phyloP scores from a whole-genome alignment of 2,797 vertebrate genomes.

The Hylomyscus alleni region DNA sequence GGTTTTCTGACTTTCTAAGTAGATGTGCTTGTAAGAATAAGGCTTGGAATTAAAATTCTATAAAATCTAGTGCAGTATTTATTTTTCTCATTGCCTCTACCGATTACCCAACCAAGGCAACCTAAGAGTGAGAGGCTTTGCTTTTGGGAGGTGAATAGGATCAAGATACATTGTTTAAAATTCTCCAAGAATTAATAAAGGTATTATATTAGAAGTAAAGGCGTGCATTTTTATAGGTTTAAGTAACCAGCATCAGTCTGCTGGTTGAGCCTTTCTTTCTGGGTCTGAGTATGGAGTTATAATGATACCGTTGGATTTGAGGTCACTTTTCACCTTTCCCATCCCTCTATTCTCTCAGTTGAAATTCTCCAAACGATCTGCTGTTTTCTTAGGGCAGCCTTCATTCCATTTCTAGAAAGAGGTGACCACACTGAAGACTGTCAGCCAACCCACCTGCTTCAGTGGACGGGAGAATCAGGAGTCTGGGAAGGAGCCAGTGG shows the following conservation, averaged over 20 bases:
- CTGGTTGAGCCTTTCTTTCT: background rate
- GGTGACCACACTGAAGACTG: background rate
- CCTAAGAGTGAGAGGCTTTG: background rate
- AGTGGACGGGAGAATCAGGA: background rate
- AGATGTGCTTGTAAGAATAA: background rate
- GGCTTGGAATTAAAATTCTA: background rate
- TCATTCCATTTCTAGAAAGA: background rate
- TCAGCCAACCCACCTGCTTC: conserved; percentile 50
- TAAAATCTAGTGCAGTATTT: background rate
- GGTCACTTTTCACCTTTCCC: background rate
- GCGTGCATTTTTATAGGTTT: conserved; percentile 20
- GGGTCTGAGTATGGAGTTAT: conserved; percentile 18
- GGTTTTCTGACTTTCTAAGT: conserved; percentile 60
- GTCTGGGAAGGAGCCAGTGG: background rate
- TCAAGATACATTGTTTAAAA: background rate
- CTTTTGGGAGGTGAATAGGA: background rate
- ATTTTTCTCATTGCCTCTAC: background rate
- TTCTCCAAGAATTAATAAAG: background rate
- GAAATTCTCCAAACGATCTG: background rate
- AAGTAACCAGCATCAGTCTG: background rate
- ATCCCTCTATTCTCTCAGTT: background rate
- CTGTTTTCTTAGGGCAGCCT: background rate
- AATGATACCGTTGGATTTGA: background rate
- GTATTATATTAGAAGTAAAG: background rate
- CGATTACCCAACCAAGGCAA: background rate